These are phyloP conservation scores for Lutjanus campechanus DNA, from an alignment of 2,797 vertebrate species.

Conservation along the genomic window DNA sequence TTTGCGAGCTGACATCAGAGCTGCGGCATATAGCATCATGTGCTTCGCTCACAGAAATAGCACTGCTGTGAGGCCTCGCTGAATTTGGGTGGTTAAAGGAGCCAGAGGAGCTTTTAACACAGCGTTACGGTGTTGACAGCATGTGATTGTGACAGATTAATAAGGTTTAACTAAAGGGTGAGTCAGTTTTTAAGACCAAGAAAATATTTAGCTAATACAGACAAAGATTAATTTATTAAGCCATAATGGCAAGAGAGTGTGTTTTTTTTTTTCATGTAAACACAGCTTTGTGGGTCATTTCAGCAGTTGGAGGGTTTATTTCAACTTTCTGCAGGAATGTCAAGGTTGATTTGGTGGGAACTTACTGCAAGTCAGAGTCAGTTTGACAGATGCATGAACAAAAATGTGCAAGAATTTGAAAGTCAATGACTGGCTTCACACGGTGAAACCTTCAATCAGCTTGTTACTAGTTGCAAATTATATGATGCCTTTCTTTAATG, in stretches of 20 bases:
- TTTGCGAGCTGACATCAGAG: conserved; percentile 75
- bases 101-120: conserved; percentile 46
- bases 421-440: background rate
- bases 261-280: background rate
- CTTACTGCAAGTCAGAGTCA: conserved; percentile 33
- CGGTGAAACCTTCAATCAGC: no score
- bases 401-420: conserved; percentile 21
- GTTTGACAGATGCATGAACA: conserved; percentile 20
- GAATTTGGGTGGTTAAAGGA: conserved; percentile 42
- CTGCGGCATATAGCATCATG: conserved; percentile 62
- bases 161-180: conserved; percentile 3
- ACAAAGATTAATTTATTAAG: conserved; percentile 8
- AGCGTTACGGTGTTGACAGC: conserved; percentile 3
- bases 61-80: conserved; percentile 48
- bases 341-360: conserved; percentile 26
- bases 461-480: no score
- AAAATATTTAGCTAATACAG: background rate
- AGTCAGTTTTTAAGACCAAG: conserved; percentile 17
- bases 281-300: conserved; percentile 4
- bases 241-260: background rate
- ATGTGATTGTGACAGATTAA: conserved; percentile 38
- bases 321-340: background rate
- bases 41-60: conserved; percentile 72
- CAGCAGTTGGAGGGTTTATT: conserved; percentile 14
- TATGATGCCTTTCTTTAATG: no score